Conservation (phyloP, 2,113 vertebrate species). For the Sialia sialis region DNA sequence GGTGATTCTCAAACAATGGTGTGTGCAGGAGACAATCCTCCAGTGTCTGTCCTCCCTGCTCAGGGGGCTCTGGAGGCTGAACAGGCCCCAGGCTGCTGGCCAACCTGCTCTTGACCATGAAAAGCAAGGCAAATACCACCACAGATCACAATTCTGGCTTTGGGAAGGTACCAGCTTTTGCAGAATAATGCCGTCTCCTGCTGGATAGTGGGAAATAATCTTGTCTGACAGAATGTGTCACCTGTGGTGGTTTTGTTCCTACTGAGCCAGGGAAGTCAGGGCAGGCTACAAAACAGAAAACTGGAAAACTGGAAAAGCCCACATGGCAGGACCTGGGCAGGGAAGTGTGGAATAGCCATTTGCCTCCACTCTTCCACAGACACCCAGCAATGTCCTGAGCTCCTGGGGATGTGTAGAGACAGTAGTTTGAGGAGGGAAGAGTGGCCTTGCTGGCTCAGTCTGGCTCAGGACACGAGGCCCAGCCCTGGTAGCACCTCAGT, state of each 20-base stretch:
- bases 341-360: background rate
- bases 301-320: background rate
- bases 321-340: fast-evolving
- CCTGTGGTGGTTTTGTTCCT: background rate
- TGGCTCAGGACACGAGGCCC: background rate
- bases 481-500: background rate
- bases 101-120: background rate
- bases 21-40: background rate
- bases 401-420: background rate
- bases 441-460: background rate
- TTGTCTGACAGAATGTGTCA: background rate
- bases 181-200: background rate
- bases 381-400: background rate
- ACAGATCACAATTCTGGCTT: fast-evolving
- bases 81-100: background rate
- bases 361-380: background rate
- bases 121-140: fast-evolving
- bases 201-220: background rate
- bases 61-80: background rate
- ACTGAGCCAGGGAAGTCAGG: background rate
- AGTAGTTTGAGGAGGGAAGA: background rate
- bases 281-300: background rate
- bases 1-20: background rate
- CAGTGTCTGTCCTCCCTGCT: background rate
- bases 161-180: background rate